These are phyloP conservation scores for Ptilonorhynchus violaceus DNA, from an alignment of 2,113 vertebrate species.

Conservation along the genomic window DNA sequence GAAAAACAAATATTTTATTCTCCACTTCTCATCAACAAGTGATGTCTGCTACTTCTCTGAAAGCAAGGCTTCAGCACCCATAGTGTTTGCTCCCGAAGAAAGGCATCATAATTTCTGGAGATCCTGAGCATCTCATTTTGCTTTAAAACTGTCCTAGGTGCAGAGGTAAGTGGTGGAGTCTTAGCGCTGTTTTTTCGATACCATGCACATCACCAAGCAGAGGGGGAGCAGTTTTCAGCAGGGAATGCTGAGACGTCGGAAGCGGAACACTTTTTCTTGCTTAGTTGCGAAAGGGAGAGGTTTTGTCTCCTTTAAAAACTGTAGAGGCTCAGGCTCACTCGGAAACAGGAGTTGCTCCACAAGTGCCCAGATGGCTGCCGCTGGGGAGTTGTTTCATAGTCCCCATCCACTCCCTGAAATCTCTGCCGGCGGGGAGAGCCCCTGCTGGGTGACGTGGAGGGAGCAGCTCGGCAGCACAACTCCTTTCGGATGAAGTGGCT, in stretches of 20 bases:
- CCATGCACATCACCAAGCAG: rapidly evolving
- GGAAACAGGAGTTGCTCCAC: rapidly evolving
- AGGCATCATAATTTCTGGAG: background rate
- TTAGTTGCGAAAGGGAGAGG: background rate
- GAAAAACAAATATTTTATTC: background rate
- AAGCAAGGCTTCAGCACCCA: background rate
- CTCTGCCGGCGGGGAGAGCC: rapidly evolving
- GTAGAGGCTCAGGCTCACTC: rapidly evolving
- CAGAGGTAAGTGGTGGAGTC: background rate
- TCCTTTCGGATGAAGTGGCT: background rate
- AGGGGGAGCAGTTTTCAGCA: background rate
- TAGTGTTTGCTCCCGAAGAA: background rate
- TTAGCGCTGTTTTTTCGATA: background rate
- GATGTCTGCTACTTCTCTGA: background rate
- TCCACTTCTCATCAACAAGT: background rate
- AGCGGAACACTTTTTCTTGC: background rate
- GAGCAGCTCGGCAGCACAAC: background rate
- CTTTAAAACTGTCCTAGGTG: background rate
- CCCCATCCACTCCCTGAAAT: background rate
- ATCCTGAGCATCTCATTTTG: background rate
- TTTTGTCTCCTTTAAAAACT: background rate
- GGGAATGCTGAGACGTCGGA: no score
- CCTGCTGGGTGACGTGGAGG: rapidly evolving
- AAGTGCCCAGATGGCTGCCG: no score
- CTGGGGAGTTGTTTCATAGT: rapidly evolving